Percentiles rank a stretch among this genome's conserved stretches.
Conservation (phyloP, 2,113 vertebrate species). For the Erythrocercus mccallii region DNA sequence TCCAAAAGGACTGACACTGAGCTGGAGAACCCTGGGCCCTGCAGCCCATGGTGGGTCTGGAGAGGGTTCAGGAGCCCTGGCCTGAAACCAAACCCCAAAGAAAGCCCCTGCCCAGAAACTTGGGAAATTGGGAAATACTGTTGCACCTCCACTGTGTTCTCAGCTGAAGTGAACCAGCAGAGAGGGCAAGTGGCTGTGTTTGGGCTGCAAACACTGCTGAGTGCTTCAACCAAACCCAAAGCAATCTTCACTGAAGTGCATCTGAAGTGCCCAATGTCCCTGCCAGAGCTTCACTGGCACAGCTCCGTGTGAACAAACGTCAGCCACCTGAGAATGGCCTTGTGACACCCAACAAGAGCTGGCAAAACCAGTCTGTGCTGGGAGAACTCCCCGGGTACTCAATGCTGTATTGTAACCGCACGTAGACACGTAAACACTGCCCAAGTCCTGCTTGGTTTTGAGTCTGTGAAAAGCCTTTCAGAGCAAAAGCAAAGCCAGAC, state of each 20-base stretch:
- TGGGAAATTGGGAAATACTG: background rate
- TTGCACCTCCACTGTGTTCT: background rate
- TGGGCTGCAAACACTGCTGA: background rate
- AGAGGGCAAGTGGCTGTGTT: background rate
- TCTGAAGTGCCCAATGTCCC: background rate
- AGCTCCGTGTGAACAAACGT: background rate
- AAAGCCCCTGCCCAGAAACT: background rate
- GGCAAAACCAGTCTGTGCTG: slow-evolving; percentile 36
- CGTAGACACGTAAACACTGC: background rate
- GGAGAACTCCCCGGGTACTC: background rate
- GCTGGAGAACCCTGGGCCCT: background rate
- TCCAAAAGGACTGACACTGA: accelerated
- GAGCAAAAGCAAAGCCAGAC: background rate
- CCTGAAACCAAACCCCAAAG: background rate
- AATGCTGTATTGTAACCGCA: background rate
- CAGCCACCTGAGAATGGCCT: slow-evolving; percentile 3
- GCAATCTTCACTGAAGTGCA: background rate
- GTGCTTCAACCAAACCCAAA: background rate
- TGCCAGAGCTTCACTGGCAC: background rate
- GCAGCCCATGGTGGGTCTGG: background rate
- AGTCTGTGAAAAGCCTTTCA: background rate
- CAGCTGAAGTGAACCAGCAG: background rate
- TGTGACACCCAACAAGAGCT: slow-evolving; percentile 14
- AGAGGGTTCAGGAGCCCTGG: background rate
- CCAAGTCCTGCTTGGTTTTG: background rate